Percentiles rank a stretch among this genome's conserved stretches.
Conservation (phyloP, 2,797 vertebrate species). For the Hydrophis major region DNA sequence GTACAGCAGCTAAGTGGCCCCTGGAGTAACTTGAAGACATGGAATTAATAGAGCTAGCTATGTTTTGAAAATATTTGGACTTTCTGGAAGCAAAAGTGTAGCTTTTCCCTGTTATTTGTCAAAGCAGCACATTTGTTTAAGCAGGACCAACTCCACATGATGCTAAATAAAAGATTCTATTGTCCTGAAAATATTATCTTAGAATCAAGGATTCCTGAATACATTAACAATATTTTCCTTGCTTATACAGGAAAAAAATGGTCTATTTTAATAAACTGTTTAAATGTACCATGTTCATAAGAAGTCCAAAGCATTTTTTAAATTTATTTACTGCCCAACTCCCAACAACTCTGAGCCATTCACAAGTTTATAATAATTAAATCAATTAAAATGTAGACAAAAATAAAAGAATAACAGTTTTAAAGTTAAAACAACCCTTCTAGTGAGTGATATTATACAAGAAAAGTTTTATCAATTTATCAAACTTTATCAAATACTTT, state of each 20-base stretch:
- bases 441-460: background rate
- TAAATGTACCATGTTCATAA: background rate
- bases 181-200: background rate
- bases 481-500: background rate
- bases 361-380: background rate
- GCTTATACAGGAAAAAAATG: background rate
- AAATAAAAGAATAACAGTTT: background rate
- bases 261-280: background rate
- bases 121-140: background rate
- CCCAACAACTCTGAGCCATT: background rate
- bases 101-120: background rate
- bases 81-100: background rate
- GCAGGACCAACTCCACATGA: background rate
- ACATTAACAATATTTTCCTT: background rate
- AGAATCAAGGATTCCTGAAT: background rate
- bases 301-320: background rate
- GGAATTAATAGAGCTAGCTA: background rate
- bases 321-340: background rate
- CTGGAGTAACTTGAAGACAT: background rate
- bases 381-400: background rate
- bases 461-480: background rate
- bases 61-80: background rate
- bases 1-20: background rate
- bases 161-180: background rate
- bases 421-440: background rate